Evolutionary conservation across 2,888 invertebrate species (phyloP), one percentile per base, ranked within the genome.

Genomic region (Ormyrus labotus): DNA sequence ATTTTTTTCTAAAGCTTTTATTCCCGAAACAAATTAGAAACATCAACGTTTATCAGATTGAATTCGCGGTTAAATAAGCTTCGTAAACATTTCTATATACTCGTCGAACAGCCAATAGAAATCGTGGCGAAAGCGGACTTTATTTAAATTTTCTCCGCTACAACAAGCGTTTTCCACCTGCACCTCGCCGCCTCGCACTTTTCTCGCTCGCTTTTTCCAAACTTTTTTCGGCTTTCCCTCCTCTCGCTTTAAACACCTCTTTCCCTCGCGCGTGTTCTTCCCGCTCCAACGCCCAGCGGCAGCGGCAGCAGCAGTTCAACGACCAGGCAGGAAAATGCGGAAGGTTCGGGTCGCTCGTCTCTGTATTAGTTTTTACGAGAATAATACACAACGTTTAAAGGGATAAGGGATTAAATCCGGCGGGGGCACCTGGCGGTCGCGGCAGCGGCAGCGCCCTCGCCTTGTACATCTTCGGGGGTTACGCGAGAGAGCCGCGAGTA

Each of bases 351-450:
- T 34, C 34, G 67, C 65, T 47, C 55, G 85, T 83, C 84, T 83
- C 86, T 88, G 88, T 89, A 90, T 90, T 90, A 90, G 89, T 90
- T 90, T 90, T 90, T 90, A 90, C 87, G 90, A 89, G 89, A 87
- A 88, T 90, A 90, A 90, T 90, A 90, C 89, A 90, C 90, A 90
- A 89, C 89, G 89, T 88, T 90, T 90, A 90, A 88, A 90, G 86
- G 89, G 89, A 90, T 90, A 90, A 89, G 84, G 89, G 90, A 90
- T 90, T 90, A 90, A 90, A 88, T 83, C 85, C 84, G 83, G 82
- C 81, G 83, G 34, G 34, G 83, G 81, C 88, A 86, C 86, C 87
- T 88, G 87, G 86, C 85, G 85, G 83, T 83, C 83, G 83, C 81
- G 0, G 4, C 34, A 34, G 34, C 81, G 82, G 73, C 71, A 81